Percentiles rank a stretch among this genome's conserved stretches.
Conservation (phyloP, 2,797 vertebrate genomes). For the Anabacerthia variegaticeps region DNA sequence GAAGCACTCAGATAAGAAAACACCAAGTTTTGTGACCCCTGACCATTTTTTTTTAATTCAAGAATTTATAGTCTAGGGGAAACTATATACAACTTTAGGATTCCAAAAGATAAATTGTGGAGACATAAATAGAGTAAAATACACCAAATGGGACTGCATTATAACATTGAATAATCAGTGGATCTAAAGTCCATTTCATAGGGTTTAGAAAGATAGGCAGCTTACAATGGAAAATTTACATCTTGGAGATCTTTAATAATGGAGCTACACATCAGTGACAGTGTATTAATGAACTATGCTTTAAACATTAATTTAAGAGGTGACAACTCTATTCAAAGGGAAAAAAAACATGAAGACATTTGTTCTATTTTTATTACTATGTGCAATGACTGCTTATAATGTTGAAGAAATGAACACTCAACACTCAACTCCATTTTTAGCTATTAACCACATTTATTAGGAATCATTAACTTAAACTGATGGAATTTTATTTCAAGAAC, state of each 20-base stretch:
- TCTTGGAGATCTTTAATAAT: constrained; percentile 21
- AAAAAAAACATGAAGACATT: background rate
- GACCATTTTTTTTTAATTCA: background rate
- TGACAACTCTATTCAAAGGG: constrained; percentile 39
- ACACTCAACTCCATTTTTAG: constrained; percentile 39
- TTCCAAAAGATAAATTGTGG: background rate
- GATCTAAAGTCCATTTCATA: background rate
- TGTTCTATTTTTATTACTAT: constrained; percentile 49
- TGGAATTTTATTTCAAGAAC: constrained; percentile 52
- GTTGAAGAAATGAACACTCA: constrained; percentile 39
- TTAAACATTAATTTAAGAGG: constrained; percentile 37
- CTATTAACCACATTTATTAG: constrained; percentile 44
- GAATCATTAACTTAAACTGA: constrained; percentile 26
- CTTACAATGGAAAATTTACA: background rate
- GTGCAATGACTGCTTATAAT: constrained; percentile 15
- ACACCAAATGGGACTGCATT: background rate
- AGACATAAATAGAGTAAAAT: background rate
- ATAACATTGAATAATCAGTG: background rate
- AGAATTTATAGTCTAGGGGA: background rate
- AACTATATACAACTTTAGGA: background rate
- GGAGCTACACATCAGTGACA: constrained; percentile 41
- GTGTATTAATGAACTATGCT: constrained; percentile 16
- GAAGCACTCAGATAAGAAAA: background rate
- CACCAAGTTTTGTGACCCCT: background rate
- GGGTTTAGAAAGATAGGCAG: background rate